phyloP scores from a whole-genome alignment of 2,113 vertebrate genomes.

The Sialia sialis region DNA sequence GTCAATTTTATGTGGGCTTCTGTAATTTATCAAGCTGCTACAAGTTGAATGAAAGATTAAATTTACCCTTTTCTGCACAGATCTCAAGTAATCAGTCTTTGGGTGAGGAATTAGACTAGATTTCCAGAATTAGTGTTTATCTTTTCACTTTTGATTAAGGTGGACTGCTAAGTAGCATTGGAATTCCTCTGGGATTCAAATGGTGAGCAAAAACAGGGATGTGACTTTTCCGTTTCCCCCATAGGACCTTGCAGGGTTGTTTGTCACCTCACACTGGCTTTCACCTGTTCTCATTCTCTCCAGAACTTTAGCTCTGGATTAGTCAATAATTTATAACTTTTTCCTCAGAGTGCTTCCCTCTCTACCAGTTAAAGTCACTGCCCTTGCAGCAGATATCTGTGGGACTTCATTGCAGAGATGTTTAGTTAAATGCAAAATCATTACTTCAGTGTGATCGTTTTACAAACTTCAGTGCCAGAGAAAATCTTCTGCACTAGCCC shows the following conservation, averaged over 20 bases:
- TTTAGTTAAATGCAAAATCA: background rate
- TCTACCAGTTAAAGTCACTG: background rate
- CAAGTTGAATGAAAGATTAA: background rate
- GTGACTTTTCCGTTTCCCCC: background rate
- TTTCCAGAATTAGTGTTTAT: background rate
- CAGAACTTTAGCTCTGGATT: background rate
- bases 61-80: background rate
- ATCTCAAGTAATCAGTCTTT: background rate
- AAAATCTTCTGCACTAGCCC: background rate
- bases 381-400: background rate
- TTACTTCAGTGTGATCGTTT: conserved; percentile 28
- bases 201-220: background rate
- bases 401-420: background rate
- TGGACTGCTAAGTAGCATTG: background rate
- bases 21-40: conserved; percentile 18
- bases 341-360: background rate
- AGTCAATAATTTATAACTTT: background rate
- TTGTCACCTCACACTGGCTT: background rate
- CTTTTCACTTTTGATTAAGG: background rate
- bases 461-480: background rate
- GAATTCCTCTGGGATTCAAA: background rate
- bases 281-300: background rate
- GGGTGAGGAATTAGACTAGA: background rate
- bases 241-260: accelerated
- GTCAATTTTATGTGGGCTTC: background rate